Conservation (phyloP, 2,888 invertebrate genomes). For the Petrophora chlorosata region DNA sequence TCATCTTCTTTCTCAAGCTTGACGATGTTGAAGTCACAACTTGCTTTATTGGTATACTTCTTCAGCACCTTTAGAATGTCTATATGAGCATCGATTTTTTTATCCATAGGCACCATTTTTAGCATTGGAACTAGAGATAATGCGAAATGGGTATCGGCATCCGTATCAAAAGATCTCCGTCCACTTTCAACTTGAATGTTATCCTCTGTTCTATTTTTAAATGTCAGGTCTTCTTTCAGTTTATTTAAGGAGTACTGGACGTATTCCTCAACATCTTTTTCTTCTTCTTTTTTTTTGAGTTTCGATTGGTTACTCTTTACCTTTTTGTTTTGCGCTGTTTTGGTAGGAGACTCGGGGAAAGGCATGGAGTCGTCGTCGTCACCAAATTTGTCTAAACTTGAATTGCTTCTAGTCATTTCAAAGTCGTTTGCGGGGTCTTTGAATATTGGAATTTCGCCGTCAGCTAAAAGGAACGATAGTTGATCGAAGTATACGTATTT, state of each 20-base stretch:
- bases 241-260: conserved; percentile 10
- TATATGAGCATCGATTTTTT: conserved; percentile 24
- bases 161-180: conserved; percentile 3
- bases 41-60: conserved; percentile 4
- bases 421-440: background rate
- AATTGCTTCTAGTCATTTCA: background rate
- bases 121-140: conserved; percentile 18
- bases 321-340: background rate
- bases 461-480: conserved; percentile 13
- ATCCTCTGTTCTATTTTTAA: conserved; percentile 1
- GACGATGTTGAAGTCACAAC: background rate
- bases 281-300: background rate
- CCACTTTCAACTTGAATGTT: background rate
- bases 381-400: background rate
- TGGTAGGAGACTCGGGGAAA: too few species aligned
- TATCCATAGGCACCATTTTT: conserved; percentile 10
- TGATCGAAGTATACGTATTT: conserved; percentile 23
- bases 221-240: conserved; percentile 5
- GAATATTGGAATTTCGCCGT: background rate
- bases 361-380: conserved; percentile 1
- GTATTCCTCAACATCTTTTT: conserved; percentile 1
- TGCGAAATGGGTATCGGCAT: conserved; percentile 18
- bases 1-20: conserved; percentile 13
- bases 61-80: conserved; percentile 13
- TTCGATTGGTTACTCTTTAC: background rate